A percentile compares a stretch with the other conserved stretches of the same genome.
Conservation (phyloP, 1,140 invertebrate genomes). For the Leptinotarsa defecta region DNA sequence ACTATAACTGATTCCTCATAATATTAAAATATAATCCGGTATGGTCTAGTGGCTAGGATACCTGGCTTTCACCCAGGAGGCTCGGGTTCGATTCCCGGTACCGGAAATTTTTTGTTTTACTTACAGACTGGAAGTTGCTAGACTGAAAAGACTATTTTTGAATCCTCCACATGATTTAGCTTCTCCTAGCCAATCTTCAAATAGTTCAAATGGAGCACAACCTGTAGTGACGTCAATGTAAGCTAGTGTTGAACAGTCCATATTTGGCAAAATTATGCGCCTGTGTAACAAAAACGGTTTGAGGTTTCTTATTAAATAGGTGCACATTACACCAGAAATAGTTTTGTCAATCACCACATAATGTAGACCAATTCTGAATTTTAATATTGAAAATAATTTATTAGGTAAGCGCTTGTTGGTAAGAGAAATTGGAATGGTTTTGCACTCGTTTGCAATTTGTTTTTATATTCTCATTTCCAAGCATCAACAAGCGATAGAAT, state of each 20-base stretch:
- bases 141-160: background rate
- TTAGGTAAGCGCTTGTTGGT: background rate
- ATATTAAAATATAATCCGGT: conserved; percentile 29
- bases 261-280: background rate
- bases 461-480: background rate
- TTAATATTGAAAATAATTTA: background rate
- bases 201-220: background rate
- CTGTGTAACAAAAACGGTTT: background rate
- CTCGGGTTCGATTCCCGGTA: conserved; percentile 50
- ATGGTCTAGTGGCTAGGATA: conserved; percentile 50
- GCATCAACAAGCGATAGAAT: background rate
- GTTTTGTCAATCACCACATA: no score
- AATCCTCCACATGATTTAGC: conserved; percentile 8
- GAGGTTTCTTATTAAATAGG: background rate
- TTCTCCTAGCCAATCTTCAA: conserved; percentile 13
- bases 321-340: no score
- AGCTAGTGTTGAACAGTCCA: conserved; percentile 8
- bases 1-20: no score
- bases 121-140: conserved; percentile 21
- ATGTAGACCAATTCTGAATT: no score
- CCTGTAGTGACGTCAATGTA: background rate
- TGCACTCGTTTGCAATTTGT: background rate
- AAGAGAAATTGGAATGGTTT: background rate
- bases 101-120: conserved; percentile 40
- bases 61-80: conserved; percentile 50